phyloP scores from a whole-genome alignment of 2,113 vertebrate genomes.

The Pseudonaja textilis region DNA sequence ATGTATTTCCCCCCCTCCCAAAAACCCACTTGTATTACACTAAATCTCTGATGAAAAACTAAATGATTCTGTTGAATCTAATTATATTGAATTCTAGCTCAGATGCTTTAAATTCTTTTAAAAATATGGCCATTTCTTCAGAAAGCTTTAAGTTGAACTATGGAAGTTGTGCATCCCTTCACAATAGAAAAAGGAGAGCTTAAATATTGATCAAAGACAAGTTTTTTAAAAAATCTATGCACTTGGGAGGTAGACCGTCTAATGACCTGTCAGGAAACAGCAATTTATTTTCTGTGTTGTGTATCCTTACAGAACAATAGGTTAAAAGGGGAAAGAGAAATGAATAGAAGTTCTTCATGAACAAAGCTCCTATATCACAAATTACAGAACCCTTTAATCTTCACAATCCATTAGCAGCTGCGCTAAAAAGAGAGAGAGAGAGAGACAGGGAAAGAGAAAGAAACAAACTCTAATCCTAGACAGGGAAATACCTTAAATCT shows the following conservation, averaged over 20 bases:
- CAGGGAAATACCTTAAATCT: not conserved
- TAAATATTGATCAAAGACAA: not conserved
- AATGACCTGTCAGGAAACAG: not conserved
- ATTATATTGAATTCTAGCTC: not conserved
- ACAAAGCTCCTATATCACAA: not conserved
- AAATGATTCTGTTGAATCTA: not conserved
- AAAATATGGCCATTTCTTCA: not conserved
- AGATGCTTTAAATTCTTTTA: not conserved
- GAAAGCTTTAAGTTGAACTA: not conserved
- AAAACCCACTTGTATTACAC: not conserved
- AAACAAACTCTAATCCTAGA: not conserved
- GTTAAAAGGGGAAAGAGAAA: not conserved
- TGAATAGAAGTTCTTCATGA: not conserved
- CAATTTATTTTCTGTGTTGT: not conserved
- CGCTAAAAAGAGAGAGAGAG: not conserved
- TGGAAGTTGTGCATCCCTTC: not conserved
- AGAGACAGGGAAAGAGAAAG: not conserved
- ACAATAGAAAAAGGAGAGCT: not conserved
- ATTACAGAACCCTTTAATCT: constrained; percentile 1
- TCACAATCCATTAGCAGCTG: not conserved
- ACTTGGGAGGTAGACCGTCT: not conserved
- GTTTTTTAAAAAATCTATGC: not conserved
- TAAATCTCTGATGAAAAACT: not conserved
- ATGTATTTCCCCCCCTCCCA: not conserved
- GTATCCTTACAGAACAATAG: not conserved